A percentile compares a stretch with the other conserved stretches of the same genome.
These are phyloP conservation scores for Ispidina lecontei DNA, from an alignment of 2,797 vertebrate species.

Conservation along the genomic window DNA sequence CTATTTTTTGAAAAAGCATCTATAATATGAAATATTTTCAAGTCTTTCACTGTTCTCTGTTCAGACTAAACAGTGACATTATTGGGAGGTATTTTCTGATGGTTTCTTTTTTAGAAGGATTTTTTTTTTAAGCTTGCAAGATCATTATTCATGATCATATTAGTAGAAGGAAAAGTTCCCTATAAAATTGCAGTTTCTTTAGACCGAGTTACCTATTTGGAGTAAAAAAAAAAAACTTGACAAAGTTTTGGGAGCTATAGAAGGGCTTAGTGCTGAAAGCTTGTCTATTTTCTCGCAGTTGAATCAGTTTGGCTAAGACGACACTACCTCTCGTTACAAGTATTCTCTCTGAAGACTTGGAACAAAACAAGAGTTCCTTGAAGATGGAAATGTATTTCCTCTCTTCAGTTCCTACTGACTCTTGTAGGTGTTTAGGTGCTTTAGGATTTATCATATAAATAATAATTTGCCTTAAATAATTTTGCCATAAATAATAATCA, in stretches of 20 bases:
- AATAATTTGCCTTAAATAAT: conserved; percentile 33
- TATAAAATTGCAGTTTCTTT: neutral
- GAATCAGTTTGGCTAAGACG: neutral
- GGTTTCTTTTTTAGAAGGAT: neutral
- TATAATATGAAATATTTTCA: neutral
- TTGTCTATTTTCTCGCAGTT: neutral
- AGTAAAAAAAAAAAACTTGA: neutral
- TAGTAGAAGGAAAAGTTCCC: neutral
- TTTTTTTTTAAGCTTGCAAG: neutral
- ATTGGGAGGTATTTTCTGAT: neutral
- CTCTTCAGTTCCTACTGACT: conserved; percentile 24
- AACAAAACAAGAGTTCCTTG: neutral
- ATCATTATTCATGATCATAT: neutral
- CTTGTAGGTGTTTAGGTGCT: conserved; percentile 11
- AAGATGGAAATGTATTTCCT: conserved; percentile 10
- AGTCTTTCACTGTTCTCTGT: neutral
- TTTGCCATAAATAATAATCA: neutral
- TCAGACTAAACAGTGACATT: neutral
- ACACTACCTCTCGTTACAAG: neutral
- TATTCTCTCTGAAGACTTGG: neutral
- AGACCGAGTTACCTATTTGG: neutral
- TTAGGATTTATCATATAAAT: conserved; percentile 49
- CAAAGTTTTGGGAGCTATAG: neutral
- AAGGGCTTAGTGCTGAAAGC: neutral
- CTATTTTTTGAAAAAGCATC: neutral